Conservation (phyloP, 2,888 invertebrate species). For the Phalera bucephala region DNA sequence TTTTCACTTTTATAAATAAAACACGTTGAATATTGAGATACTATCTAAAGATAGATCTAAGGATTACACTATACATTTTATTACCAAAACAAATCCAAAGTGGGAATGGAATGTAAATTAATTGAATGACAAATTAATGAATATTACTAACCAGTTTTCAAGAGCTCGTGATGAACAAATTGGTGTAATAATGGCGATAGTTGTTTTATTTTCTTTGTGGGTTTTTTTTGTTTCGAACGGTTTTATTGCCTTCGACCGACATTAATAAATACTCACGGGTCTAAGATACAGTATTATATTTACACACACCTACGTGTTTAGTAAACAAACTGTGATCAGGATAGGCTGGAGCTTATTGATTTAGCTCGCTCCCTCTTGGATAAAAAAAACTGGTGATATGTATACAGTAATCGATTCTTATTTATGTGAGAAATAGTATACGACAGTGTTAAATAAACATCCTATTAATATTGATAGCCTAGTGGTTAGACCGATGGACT, state of each 20-base stretch:
- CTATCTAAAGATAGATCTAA: slow-evolving; percentile 12
- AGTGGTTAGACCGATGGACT: too few relatives aligned
- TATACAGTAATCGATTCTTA: too few relatives aligned
- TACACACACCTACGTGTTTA: too few relatives aligned
- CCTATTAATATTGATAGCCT: too few relatives aligned
- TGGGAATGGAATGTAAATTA: slow-evolving; percentile 16
- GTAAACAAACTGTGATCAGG: too few relatives aligned
- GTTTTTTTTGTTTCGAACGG: slow-evolving; percentile 2
- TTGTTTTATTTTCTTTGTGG: slow-evolving; percentile 9
- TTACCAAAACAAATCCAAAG: slow-evolving; percentile 18
- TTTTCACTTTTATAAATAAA: slow-evolving; percentile 23
- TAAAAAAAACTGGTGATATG: too few relatives aligned
- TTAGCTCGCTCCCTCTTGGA: too few relatives aligned
- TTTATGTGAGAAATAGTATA: too few relatives aligned
- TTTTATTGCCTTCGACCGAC: slow-evolving; percentile 1
- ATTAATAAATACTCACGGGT: too few relatives aligned
- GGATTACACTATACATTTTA: slow-evolving; percentile 17
- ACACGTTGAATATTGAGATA: slow-evolving; percentile 18
- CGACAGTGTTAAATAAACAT: too few relatives aligned
- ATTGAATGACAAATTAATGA: slow-evolving; percentile 28
- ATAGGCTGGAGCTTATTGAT: too few relatives aligned
- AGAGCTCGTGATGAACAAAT: slow-evolving; percentile 10
- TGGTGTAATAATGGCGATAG: slow-evolving; percentile 11
- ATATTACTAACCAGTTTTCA: slow-evolving; percentile 24
- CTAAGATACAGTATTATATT: too few relatives aligned